Evolutionary conservation across 1,140 invertebrate species (phyloP).

Genomic region (Leptopilina boulardi): DNA sequence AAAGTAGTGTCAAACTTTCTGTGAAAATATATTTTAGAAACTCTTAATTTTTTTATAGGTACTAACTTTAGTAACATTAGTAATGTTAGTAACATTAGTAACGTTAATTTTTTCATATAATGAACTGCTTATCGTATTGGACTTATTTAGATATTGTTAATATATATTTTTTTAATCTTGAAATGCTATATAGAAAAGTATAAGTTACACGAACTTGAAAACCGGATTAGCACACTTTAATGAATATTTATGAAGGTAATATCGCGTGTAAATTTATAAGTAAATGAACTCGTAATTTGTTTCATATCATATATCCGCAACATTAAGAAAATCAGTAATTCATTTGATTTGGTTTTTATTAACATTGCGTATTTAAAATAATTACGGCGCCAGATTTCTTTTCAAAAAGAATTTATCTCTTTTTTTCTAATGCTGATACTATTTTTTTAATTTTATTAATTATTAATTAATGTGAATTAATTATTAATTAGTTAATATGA

Average conservation of each 20-base stretch:
- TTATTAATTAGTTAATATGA: too few relatives aligned
- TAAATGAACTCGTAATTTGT: constrained; percentile 29
- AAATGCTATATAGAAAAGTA: background rate
- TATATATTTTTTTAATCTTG: background rate
- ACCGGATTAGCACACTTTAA: constrained; percentile 21
- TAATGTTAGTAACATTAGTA: too few relatives aligned
- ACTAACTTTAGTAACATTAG: too few relatives aligned
- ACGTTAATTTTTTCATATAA: too few relatives aligned
- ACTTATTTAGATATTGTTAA: background rate
- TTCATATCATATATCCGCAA: constrained; percentile 14
- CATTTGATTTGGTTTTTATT: constrained; percentile 1
- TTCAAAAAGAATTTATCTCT: background rate
- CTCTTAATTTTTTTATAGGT: too few relatives aligned
- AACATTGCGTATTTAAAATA: background rate
- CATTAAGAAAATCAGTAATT: background rate
- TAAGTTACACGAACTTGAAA: background rate
- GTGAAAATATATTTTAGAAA: too few relatives aligned
- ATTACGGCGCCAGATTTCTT: background rate
- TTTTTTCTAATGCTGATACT: background rate
- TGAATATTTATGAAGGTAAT: constrained; percentile 1
- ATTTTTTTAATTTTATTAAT: too few relatives aligned
- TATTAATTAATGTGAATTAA: too few relatives aligned
- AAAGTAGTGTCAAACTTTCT: too few relatives aligned
- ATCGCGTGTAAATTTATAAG: constrained; percentile 14
- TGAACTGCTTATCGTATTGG: too few relatives aligned